phyloP scores from a whole-genome alignment of 2,888 invertebrate genomes.

The Epiblema foenella region DNA sequence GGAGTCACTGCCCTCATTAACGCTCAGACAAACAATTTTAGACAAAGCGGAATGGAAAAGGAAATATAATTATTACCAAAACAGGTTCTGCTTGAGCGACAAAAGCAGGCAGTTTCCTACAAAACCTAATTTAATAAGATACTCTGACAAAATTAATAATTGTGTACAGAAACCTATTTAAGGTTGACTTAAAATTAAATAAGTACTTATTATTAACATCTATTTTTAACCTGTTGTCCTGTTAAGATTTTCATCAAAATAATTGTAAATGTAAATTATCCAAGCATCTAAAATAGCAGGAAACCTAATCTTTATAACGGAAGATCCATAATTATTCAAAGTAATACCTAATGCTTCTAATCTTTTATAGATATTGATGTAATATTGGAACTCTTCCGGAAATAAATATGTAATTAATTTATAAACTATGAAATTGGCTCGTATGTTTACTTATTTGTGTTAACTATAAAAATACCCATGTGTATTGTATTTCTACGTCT shows the following conservation, averaged over 20 bases:
- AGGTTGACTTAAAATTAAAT: neutral
- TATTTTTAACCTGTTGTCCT: neutral
- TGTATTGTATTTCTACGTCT: neutral
- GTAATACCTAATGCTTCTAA: too few relatives aligned
- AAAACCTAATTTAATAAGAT: slow-evolving; percentile 4
- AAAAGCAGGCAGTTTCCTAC: neutral
- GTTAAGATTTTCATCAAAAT: neutral
- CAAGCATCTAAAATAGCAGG: neutral
- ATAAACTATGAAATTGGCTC: too few relatives aligned
- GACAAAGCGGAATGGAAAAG: slow-evolving; percentile 39
- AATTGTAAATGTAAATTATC: too few relatives aligned
- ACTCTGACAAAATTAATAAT: slow-evolving; percentile 4
- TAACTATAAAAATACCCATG: too few relatives aligned
- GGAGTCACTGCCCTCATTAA: slow-evolving; percentile 45
- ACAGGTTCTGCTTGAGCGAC: slow-evolving; percentile 11
- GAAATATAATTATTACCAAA: slow-evolving; percentile 38
- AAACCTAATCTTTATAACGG: slow-evolving; percentile 1
- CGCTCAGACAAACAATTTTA: slow-evolving; percentile 39
- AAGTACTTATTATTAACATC: neutral
- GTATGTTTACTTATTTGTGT: too few relatives aligned
- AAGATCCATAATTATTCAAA: too few relatives aligned
- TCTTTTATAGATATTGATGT: too few relatives aligned
- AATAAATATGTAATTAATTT: too few relatives aligned
- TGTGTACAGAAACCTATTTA: too few relatives aligned
- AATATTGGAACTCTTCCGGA: too few relatives aligned